Base-by-base conservation (phyloP, 2,113 vertebrate genomes). In the Tympanuchus pallidicinctus region DNA sequence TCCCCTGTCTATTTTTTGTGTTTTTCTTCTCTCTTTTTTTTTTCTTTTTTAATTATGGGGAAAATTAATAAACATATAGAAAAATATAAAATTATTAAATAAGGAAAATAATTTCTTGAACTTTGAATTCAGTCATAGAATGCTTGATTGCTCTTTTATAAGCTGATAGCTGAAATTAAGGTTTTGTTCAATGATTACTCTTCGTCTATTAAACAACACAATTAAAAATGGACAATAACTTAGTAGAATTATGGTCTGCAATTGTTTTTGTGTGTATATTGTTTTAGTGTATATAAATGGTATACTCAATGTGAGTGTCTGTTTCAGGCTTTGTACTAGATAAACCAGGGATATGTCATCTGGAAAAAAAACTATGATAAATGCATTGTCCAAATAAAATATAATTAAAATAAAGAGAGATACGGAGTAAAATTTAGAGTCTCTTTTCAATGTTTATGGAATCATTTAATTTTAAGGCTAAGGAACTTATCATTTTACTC, bases 11-110 rank as follows among this genome's bases (percentile, higher is more conserved):
- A 9, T 81, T 95, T 97, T 94, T 65, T 85, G 20, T 77, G 50
- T 57, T 40, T 59, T 27, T 36, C 21, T 36, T 30, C 32, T 48
- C 20, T 47, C 17, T 47, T 3, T 21, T 4, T 48, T 48, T 42
- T 25, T 4, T 17, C 6, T 3, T 64, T 42, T 47, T 91, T 93
- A n/a, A 32, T 52, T 5, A 2, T 9, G 14, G 24, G 64, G 61
- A 83, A 90, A 90, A 57, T 56, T 63, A 89, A 60, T 90, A 60
- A 88, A 63, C 89, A 54, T 38, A 48, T 56, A 88, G 82, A 34
- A 19, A 93, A 78, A 61, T 19, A 13, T n/a, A 78, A 88, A 96
- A 88, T 90, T 79, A 83, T 50, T 92, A 65, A 80, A 79, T 45
- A 89, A 88, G 94, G 94, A 48, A 69, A 2, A 71, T 7, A 52